Conservation (phyloP, 92 coral and sea anemone genomes). For the Porites divaricata region DNA sequence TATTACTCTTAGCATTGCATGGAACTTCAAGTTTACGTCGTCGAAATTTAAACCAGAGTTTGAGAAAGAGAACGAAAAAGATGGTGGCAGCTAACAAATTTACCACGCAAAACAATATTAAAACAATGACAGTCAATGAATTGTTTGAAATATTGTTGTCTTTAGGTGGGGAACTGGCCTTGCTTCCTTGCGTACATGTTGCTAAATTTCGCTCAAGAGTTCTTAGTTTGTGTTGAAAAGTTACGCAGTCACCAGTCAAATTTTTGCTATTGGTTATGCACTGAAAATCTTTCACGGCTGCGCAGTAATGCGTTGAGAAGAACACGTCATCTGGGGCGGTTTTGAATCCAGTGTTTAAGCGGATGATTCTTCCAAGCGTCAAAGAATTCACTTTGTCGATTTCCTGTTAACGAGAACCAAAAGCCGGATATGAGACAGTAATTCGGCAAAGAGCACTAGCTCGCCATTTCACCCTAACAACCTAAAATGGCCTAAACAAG, state of each 20-base stretch:
- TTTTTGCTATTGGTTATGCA: slow-evolving; percentile 57
- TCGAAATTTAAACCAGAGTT: slow-evolving; percentile 4
- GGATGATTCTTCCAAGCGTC: slow-evolving; percentile 80
- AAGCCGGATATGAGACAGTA: too few species aligned
- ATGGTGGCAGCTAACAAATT: background rate
- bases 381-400: slow-evolving; percentile 70
- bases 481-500: too few species aligned
- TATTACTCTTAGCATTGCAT: background rate
- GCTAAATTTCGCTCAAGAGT: background rate
- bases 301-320: slow-evolving; percentile 78
- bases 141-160: background rate
- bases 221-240: background rate
- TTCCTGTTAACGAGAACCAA: slow-evolving; percentile 58
- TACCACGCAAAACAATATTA: background rate
- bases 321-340: slow-evolving; percentile 80
- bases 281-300: slow-evolving; percentile 63
- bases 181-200: slow-evolving; percentile 13
- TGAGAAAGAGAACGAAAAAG: slow-evolving; percentile 2
- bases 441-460: too few species aligned
- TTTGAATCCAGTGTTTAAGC: slow-evolving; percentile 76
- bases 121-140: background rate
- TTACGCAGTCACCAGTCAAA: background rate
- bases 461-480: too few species aligned
- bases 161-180: background rate
- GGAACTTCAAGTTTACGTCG: background rate